A percentile compares a stretch with the other conserved stretches of the same genome.
phyloP scores from a whole-genome alignment of 2,797 vertebrate species.

The Gymnoscopelus microlampas region DNA sequence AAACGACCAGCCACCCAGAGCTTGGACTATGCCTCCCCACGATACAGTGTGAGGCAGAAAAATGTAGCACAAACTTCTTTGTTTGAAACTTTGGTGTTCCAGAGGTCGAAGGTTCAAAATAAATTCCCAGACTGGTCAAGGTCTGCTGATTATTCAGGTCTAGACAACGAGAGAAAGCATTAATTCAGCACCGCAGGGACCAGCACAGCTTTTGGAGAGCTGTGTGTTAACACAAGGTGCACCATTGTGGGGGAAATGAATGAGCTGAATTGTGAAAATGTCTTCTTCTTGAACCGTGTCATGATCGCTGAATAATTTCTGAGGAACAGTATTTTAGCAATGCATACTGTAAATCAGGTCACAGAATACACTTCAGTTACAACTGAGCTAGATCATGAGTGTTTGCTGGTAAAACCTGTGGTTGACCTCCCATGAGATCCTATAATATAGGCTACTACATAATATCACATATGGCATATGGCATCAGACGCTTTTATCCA shows the following conservation, averaged over 20 bases:
- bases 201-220: no score
- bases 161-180: not conserved
- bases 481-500: slow-evolving; percentile 39
- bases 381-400: slow-evolving; percentile 17
- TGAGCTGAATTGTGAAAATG: not conserved
- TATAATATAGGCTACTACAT: slow-evolving; percentile 16
- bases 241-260: not conserved
- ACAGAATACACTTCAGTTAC: no score
- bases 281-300: no score
- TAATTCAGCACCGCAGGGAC: not conserved
- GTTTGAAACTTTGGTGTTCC: no score
- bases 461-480: slow-evolving; percentile 38
- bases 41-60: no score
- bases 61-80: no score
- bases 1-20: no score
- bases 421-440: slow-evolving; percentile 26
- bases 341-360: not conserved
- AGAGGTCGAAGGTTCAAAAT: no score
- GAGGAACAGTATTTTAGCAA: slow-evolving; percentile 3
- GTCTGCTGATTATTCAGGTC: slow-evolving; percentile 3
- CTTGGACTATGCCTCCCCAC: no score
- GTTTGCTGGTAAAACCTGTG: slow-evolving; percentile 16
- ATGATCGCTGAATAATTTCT: no score
- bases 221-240: not conserved
- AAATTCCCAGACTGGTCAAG: not conserved